phyloP scores from a whole-genome alignment of 2,797 vertebrate species.

The Melanotaenia pygmaea region DNA sequence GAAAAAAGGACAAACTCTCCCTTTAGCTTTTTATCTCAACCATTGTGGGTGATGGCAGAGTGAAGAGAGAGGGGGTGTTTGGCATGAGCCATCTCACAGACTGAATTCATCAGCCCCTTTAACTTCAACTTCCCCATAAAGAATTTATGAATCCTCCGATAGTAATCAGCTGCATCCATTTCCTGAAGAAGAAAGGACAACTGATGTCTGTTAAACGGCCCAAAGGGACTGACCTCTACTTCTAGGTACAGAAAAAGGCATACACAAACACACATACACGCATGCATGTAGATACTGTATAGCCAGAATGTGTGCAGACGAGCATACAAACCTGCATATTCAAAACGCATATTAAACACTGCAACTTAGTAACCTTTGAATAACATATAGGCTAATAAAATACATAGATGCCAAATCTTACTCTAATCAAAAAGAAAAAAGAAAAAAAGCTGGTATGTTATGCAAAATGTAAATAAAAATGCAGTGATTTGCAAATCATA shows the following conservation, averaged over 20 bases:
- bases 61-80: constrained; percentile 45
- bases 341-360: constrained; percentile 14
- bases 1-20: constrained; percentile 38
- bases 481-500: neutral
- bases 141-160: constrained; percentile 90
- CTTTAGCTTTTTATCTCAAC: constrained; percentile 69
- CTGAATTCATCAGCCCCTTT: constrained; percentile 84
- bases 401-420: neutral
- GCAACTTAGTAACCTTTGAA: constrained; percentile 1
- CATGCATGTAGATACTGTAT: constrained; percentile 15
- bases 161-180: constrained; percentile 90
- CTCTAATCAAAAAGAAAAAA: neutral
- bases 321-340: constrained; percentile 16
- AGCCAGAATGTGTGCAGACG: constrained; percentile 13
- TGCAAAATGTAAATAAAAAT: neutral
- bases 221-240: constrained; percentile 88
- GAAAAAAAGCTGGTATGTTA: neutral
- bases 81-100: constrained; percentile 71
- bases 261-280: constrained; percentile 30
- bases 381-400: neutral
- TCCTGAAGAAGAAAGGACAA: constrained; percentile 88
- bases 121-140: constrained; percentile 87
- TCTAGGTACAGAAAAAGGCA: constrained; percentile 54
- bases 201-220: constrained; percentile 90
- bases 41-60: constrained; percentile 47